A percentile compares a stretch with the other conserved stretches of the same genome.
Conservation (phyloP, 2,113 vertebrate species). For the Sylvietta virens region DNA sequence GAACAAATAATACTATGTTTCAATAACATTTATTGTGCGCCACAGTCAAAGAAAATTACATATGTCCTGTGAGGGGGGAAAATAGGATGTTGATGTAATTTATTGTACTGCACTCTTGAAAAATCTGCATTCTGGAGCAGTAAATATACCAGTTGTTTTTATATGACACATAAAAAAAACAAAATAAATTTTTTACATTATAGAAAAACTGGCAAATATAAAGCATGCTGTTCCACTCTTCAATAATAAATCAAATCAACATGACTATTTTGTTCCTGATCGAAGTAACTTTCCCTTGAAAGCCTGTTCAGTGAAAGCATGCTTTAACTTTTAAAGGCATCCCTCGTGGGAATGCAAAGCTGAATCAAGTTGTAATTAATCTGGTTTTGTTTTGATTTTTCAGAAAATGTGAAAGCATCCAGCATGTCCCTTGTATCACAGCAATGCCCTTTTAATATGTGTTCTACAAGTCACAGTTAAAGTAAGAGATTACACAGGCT, state of each 20-base stretch:
- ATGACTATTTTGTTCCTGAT: not conserved
- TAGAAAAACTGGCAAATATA: not conserved
- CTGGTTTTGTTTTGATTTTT: not conserved
- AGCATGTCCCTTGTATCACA: not conserved
- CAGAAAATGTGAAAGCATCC: not conserved
- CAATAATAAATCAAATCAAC: slow-evolving; percentile 23
- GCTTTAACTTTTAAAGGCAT: slow-evolving; percentile 29
- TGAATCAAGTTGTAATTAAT: not conserved
- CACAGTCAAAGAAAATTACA: slow-evolving; percentile 8
- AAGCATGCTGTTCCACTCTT: not conserved
- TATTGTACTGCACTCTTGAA: not conserved
- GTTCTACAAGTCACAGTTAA: not conserved
- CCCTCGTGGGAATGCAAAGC: not conserved
- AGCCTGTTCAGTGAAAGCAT: not conserved
- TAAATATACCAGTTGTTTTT: slow-evolving; percentile 21
- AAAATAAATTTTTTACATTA: not conserved
- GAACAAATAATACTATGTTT: not conserved
- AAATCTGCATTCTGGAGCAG: not conserved
- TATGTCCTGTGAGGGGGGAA: not conserved
- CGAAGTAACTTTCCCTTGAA: slow-evolving; percentile 12
- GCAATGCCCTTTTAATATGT: not conserved
- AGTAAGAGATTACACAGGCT: not conserved
- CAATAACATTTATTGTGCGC: not conserved
- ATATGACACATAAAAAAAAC: not conserved
- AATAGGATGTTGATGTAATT: not conserved